Evolutionary conservation across 2,888 invertebrate species (phyloP).

Genomic region (Drosophila differens): DNA sequence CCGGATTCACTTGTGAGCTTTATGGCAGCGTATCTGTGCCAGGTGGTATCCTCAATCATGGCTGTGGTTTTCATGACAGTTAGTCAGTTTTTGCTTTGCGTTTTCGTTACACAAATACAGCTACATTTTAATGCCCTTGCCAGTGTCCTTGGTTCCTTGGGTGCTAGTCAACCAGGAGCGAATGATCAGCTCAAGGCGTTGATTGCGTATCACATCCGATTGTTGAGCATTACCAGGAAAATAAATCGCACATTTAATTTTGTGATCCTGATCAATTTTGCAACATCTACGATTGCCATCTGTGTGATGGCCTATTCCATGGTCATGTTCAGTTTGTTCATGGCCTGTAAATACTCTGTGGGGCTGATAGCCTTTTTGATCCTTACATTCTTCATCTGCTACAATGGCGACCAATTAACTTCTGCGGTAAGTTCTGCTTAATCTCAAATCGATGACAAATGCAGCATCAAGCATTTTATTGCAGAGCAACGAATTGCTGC

Average conservation of each 20-base stretch:
- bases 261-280: slow-evolving; percentile 72
- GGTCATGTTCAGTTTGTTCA: slow-evolving; percentile 62
- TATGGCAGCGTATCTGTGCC: slow-evolving; percentile 60
- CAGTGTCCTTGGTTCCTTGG: slow-evolving; percentile 51
- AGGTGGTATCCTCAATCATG: slow-evolving; percentile 62
- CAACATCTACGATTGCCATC: slow-evolving; percentile 78
- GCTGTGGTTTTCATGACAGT: slow-evolving; percentile 68
- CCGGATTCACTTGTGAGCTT: slow-evolving; percentile 47
- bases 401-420: slow-evolving; percentile 74
- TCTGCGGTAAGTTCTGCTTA: slow-evolving; percentile 57
- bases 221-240: slow-evolving; percentile 57
- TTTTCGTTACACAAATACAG: slow-evolving; percentile 75
- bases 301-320: slow-evolving; percentile 80
- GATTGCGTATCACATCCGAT: slow-evolving; percentile 69
- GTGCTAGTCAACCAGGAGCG: slow-evolving; percentile 53
- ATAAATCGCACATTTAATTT: slow-evolving; percentile 77
- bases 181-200: slow-evolving; percentile 63
- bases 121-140: slow-evolving; percentile 76
- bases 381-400: slow-evolving; percentile 74
- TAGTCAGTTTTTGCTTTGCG: slow-evolving; percentile 72
- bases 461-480: background rate
- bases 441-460: background rate
- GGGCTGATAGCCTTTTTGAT: slow-evolving; percentile 74
- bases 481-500: slow-evolving; percentile 71
- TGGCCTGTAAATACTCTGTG: slow-evolving; percentile 68